A percentile compares a stretch with the other conserved stretches of the same genome.
phyloP scores from a whole-genome alignment of 2,888 invertebrate species.

The Cremastobaeus sp. region DNA sequence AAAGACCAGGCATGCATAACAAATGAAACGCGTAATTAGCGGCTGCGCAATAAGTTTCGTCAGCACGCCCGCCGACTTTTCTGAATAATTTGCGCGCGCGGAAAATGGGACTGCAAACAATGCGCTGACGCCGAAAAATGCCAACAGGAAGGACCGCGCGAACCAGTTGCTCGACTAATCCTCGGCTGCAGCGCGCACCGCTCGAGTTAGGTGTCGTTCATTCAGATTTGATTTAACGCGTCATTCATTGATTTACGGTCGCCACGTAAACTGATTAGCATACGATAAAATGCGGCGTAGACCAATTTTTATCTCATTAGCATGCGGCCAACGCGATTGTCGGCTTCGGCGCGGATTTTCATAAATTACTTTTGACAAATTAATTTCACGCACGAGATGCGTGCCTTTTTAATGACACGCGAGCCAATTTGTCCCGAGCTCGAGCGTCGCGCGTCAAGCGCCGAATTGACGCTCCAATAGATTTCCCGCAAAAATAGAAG shows the following conservation, averaged over 20 bases:
- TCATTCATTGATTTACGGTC: constrained; percentile 24
- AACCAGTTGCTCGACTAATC: constrained; percentile 28
- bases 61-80: constrained; percentile 31
- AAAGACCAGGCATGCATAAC: constrained; percentile 1
- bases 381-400: constrained; percentile 1
- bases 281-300: not conserved
- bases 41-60: constrained; percentile 29
- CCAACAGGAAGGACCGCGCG: constrained; percentile 18
- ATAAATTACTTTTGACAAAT: constrained; percentile 17
- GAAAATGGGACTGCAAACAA: constrained; percentile 62
- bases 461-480: no score
- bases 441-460: no score
- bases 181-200: not conserved
- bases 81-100: constrained; percentile 73
- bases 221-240: constrained; percentile 22
- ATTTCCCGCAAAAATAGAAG: no score
- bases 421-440: no score
- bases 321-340: not conserved
- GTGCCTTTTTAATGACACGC: no score
- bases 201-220: constrained; percentile 21
- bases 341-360: constrained; percentile 2
- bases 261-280: constrained; percentile 15
- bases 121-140: constrained; percentile 65
- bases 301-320: constrained; percentile 18
- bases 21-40: constrained; percentile 27